A percentile compares a stretch with the other conserved stretches of the same genome.
Evolutionary conservation across 1,140 invertebrate species (phyloP).

Genomic region (Odontomachus brunneus): DNA sequence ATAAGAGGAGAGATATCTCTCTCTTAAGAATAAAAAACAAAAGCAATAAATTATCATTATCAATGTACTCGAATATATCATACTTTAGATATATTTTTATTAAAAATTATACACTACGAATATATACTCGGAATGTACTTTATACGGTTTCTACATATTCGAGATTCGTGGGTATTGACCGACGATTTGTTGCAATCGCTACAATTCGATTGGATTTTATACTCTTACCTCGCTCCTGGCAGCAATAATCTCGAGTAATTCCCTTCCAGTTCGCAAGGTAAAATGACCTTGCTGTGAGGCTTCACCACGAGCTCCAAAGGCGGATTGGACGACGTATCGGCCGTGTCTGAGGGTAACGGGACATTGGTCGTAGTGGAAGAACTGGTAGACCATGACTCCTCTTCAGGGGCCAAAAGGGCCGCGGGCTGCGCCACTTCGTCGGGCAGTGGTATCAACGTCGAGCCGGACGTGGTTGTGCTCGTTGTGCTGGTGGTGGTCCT

Average conservation of each 20-base stretch:
- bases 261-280: conserved; percentile 83
- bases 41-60: too few species aligned
- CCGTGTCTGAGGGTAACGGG: conserved; percentile 65
- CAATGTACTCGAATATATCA: too few species aligned
- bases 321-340: conserved; percentile 73
- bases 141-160: neutral
- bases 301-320: conserved; percentile 82
- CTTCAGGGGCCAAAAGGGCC: conserved; percentile 80
- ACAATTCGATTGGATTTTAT: neutral
- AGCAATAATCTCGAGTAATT: conserved; percentile 82
- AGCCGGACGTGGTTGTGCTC: conserved; percentile 72
- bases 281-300: conserved; percentile 81
- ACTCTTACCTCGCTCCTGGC: conserved; percentile 78
- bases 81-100: too few species aligned
- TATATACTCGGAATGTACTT: neutral
- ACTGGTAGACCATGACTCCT: conserved; percentile 81
- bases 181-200: neutral
- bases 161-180: neutral
- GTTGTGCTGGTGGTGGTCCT: conserved; percentile 76
- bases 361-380: conserved; percentile 76
- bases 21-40: too few species aligned
- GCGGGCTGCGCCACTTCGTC: conserved; percentile 81
- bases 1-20: too few species aligned
- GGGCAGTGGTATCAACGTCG: conserved; percentile 70
- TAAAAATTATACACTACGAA: too few species aligned